Percentiles rank a stretch among this genome's conserved stretches.
Conservation (phyloP, 1,140 invertebrate species). For the Ceratina calcarata region DNA sequence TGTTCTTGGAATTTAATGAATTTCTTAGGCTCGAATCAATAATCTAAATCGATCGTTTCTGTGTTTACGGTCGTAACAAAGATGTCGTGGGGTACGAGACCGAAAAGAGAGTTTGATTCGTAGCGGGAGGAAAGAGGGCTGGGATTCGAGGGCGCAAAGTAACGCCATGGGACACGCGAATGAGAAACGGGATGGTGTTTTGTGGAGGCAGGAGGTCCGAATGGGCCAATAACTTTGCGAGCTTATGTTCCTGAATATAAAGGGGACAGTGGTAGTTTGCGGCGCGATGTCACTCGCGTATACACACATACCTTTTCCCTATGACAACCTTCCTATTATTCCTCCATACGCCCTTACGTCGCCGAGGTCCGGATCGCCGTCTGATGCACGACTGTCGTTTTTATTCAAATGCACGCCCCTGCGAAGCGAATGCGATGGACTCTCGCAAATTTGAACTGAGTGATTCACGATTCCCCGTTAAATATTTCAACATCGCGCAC, state of each 20-base stretch:
- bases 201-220: slow-evolving; percentile 71
- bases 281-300: slow-evolving; percentile 61
- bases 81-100: background rate
- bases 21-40: background rate
- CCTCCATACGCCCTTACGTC: background rate
- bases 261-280: slow-evolving; percentile 67
- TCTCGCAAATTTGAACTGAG: slow-evolving; percentile 51
- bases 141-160: slow-evolving; percentile 60
- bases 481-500: slow-evolving; percentile 6
- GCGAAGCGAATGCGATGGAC: slow-evolving; percentile 52
- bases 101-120: background rate
- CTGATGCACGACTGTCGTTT: slow-evolving; percentile 70
- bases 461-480: slow-evolving; percentile 54
- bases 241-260: slow-evolving; percentile 70
- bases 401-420: slow-evolving; percentile 71
- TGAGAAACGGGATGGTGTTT: slow-evolving; percentile 70
- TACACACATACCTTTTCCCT: slow-evolving; percentile 2
- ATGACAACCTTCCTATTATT: slow-evolving; percentile 45
- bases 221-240: slow-evolving; percentile 74
- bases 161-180: slow-evolving; percentile 64
- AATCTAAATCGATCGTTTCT: slow-evolving; percentile 3
- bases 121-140: background rate
- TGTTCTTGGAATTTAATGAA: background rate
- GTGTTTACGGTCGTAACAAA: background rate
- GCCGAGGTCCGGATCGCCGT: slow-evolving; percentile 1